These are phyloP conservation scores for Euglossa dilemma DNA, from an alignment of 1,140 invertebrate species.

Conservation along the genomic window DNA sequence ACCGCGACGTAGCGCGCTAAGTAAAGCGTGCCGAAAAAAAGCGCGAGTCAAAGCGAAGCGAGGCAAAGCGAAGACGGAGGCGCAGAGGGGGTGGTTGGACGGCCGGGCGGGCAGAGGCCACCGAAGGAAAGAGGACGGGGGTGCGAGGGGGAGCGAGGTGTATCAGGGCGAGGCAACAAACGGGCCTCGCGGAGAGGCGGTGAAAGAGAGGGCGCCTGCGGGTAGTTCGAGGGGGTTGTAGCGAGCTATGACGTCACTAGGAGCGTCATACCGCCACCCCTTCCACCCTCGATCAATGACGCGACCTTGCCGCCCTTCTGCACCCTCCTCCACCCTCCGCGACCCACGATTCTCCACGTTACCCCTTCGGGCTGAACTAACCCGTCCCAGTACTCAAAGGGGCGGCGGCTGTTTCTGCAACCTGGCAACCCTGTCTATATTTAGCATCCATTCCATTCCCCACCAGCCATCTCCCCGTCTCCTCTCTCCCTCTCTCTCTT, in stretches of 20 bases:
- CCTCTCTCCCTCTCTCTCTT: slow-evolving; percentile 50
- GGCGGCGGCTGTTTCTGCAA: slow-evolving; percentile 82
- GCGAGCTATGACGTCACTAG: slow-evolving; percentile 79
- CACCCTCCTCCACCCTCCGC: slow-evolving; percentile 40
- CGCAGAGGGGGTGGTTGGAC: not conserved
- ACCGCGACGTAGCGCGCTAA: slow-evolving; percentile 36
- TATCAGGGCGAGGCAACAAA: slow-evolving; percentile 68
- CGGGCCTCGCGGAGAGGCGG: slow-evolving; percentile 52
- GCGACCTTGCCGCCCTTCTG: slow-evolving; percentile 77
- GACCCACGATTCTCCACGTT: slow-evolving; percentile 42
- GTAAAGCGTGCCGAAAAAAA: slow-evolving; percentile 49
- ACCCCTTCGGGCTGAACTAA: slow-evolving; percentile 63
- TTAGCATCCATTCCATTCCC: slow-evolving; percentile 77
- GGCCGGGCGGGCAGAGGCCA: slow-evolving; percentile 7
- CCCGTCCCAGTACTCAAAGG: slow-evolving; percentile 78
- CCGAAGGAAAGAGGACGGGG: not conserved
- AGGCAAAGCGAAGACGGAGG: slow-evolving; percentile 26
- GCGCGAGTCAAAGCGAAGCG: slow-evolving; percentile 41
- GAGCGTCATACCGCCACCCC: slow-evolving; percentile 77
- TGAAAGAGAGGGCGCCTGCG: slow-evolving; percentile 68
- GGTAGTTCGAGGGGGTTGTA: slow-evolving; percentile 72
- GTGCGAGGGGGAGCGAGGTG: slow-evolving; percentile 31
- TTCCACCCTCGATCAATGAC: slow-evolving; percentile 79
- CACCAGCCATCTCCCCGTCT: slow-evolving; percentile 32
- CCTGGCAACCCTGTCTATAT: slow-evolving; percentile 83